Conservation (phyloP, 2,113 vertebrate genomes). For the Sceloporus undulatus region DNA sequence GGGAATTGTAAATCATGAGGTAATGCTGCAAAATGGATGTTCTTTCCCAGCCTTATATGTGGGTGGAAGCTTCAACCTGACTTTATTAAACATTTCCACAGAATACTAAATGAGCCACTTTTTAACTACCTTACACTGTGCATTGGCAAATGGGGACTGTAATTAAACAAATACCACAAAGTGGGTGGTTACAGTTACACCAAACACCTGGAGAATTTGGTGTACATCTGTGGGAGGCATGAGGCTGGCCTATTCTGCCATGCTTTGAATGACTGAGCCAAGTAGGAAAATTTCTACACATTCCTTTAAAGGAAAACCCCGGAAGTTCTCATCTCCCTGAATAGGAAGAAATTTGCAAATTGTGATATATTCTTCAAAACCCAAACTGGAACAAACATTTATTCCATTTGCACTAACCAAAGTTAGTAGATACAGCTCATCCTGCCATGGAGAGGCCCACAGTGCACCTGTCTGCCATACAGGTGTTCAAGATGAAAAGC, state of each 20-base stretch:
- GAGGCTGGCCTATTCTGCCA: background rate
- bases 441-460: no score
- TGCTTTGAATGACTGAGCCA: background rate
- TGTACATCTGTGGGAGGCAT: background rate
- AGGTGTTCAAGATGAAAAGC: background rate
- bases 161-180: constrained; percentile 34
- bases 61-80: constrained; percentile 20
- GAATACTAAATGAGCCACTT: constrained; percentile 8
- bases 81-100: constrained; percentile 14
- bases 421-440: background rate
- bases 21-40: background rate
- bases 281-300: no score
- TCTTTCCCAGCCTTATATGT: constrained; percentile 11
- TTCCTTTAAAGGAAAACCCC: background rate
- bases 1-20: background rate
- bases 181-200: background rate
- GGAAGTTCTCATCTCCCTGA: background rate
- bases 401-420: background rate
- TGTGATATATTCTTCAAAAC: background rate
- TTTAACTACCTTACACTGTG: background rate
- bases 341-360: background rate
- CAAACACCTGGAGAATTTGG: constrained; percentile 1
- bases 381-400: background rate
- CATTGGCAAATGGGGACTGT: constrained; percentile 19
- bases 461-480: background rate